A percentile compares a stretch with the other conserved stretches of the same genome.
These are phyloP conservation scores for Syrmaticus mikado DNA, from an alignment of 2,113 vertebrate genomes.

Conservation along the genomic window DNA sequence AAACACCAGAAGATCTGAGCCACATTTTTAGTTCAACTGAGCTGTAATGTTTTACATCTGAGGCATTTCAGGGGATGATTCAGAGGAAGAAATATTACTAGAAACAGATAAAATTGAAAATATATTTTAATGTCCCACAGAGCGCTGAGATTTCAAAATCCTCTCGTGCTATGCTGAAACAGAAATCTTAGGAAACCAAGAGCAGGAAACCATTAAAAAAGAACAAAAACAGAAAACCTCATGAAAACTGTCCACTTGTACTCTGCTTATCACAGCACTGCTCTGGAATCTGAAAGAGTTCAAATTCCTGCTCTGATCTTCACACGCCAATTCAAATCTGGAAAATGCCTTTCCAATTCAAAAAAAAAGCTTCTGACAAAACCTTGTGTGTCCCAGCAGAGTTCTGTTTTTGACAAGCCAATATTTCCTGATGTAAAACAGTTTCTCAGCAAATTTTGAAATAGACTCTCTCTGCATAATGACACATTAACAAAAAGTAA, in stretches of 20 bases:
- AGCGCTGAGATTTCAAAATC: conserved; percentile 8
- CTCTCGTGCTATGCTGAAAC: not conserved
- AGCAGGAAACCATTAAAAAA: not conserved
- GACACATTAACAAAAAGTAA: not conserved
- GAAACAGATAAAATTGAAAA: conserved; percentile 17
- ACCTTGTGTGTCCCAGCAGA: not conserved
- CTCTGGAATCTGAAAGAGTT: not conserved
- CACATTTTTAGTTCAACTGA: not conserved
- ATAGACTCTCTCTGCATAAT: not conserved
- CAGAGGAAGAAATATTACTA: not conserved
- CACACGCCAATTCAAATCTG: not conserved
- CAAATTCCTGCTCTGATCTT: not conserved
- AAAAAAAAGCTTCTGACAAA: not conserved
- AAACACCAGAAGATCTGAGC: not conserved
- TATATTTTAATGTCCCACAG: not conserved
- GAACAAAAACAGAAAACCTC: not conserved
- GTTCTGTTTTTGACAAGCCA: not conserved
- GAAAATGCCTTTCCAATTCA: not conserved
- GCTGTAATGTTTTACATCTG: not conserved
- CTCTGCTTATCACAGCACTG: not conserved
- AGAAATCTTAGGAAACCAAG: not conserved
- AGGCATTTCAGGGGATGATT: not conserved
- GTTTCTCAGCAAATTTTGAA: not conserved
- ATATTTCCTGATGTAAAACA: not conserved
- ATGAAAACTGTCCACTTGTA: not conserved